Percentiles rank a stretch among this genome's conserved stretches.
phyloP scores from a whole-genome alignment of 2,797 vertebrate species.

The Lagodon rhomboides region DNA sequence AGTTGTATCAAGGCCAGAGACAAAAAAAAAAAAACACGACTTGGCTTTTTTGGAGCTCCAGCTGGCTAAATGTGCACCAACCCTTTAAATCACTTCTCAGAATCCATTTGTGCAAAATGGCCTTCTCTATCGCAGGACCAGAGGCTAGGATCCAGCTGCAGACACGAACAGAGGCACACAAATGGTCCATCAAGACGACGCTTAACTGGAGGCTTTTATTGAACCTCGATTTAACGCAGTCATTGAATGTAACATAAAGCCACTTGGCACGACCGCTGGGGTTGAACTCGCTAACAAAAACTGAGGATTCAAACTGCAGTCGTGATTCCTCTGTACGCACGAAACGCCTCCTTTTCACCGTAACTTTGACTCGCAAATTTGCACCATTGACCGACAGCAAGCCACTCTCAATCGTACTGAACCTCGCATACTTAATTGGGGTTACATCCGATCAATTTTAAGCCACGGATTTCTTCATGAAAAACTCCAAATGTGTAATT shows the following conservation, averaged over 20 bases:
- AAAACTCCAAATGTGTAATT: no score
- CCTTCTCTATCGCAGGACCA: constrained; percentile 2
- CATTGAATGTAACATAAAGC: background rate
- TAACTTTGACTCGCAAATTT: no score
- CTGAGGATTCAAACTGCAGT: no score
- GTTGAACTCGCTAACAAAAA: background rate
- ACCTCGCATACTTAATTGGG: no score
- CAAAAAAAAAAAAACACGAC: background rate
- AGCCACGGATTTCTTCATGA: no score
- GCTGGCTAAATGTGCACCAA: constrained; percentile 1
- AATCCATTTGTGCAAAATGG: constrained; percentile 16
- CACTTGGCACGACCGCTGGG: background rate
- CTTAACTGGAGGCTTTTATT: background rate
- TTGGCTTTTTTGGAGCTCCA: background rate
- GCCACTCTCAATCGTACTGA: no score
- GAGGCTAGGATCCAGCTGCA: background rate
- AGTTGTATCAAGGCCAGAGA: background rate
- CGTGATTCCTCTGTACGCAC: no score
- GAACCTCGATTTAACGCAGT: background rate
- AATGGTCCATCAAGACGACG: background rate
- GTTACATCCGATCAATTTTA: no score
- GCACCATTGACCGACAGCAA: no score
- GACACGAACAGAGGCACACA: background rate
- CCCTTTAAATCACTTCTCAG: constrained; percentile 17
- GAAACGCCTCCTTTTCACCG: no score